Percentiles rank a stretch among this genome's conserved stretches.
Conservation (phyloP, 2,888 invertebrate genomes). For the Eupithecia inturbata region DNA sequence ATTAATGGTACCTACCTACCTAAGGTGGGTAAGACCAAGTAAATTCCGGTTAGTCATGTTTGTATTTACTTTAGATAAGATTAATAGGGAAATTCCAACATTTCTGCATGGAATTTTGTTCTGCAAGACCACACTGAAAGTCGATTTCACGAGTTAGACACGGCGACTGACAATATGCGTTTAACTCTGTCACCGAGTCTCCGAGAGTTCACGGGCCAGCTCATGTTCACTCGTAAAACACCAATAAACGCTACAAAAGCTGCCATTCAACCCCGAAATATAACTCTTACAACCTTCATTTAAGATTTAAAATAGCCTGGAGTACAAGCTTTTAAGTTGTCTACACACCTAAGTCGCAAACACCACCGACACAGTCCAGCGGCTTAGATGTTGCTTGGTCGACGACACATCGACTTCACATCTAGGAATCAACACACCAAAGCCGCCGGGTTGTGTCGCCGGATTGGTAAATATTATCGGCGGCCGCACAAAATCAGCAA, state of each 20-base stretch:
- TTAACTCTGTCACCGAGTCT: conserved; percentile 67
- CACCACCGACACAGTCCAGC: not conserved
- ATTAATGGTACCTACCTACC: not conserved
- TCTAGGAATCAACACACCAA: not conserved
- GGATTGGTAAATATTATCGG: not conserved
- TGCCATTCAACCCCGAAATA: conserved; percentile 31
- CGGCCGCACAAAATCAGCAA: not conserved
- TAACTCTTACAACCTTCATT: conserved; percentile 22
- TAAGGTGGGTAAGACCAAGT: not conserved
- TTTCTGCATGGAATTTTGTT: conserved; percentile 31
- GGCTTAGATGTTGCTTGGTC: not conserved
- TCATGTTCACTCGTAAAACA: conserved; percentile 72
- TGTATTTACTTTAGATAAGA: not conserved
- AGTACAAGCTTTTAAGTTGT: conserved; percentile 10
- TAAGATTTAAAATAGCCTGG: conserved; percentile 34
- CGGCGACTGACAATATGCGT: conserved; percentile 79
- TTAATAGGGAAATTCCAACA: conserved; percentile 27
- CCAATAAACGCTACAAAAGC: conserved; percentile 60
- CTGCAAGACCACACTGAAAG: conserved; percentile 68
- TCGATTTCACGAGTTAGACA: conserved; percentile 80
- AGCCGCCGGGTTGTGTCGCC: not conserved
- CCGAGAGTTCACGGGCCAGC: conserved; percentile 68
- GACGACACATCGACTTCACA: not conserved
- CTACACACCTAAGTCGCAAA: not conserved
- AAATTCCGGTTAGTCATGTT: not conserved